These are phyloP conservation scores for Melipona bicolor DNA, from an alignment of 2,888 invertebrate genomes.

Conservation along the genomic window DNA sequence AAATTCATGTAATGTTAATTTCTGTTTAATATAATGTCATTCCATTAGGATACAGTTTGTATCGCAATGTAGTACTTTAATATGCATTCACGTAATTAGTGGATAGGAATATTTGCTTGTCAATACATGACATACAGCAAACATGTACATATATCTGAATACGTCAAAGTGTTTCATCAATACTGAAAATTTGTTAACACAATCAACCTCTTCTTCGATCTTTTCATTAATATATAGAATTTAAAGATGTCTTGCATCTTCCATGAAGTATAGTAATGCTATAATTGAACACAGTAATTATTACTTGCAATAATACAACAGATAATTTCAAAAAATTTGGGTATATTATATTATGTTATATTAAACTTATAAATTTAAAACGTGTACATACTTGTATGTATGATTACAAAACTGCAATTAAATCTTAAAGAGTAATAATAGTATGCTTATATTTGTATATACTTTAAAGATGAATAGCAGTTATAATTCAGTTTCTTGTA, in stretches of 20 bases:
- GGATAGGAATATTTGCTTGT: conserved; percentile 39
- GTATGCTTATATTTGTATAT: too few species aligned
- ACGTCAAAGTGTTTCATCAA: conserved; percentile 27
- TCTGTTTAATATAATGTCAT: conserved; percentile 28
- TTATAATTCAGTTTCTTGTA: too few species aligned
- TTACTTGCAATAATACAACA: too few species aligned
- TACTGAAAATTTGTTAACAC: conserved; percentile 41
- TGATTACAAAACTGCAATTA: too few species aligned
- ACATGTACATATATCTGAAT: conserved; percentile 38
- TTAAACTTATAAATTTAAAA: too few species aligned
- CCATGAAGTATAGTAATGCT: background rate
- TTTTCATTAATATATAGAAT: background rate
- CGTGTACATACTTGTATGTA: too few species aligned
- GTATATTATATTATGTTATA: too few species aligned
- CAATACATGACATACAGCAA: conserved; percentile 35
- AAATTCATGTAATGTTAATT: conserved; percentile 8
- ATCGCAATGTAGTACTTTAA: conserved; percentile 31
- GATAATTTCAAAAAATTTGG: too few species aligned
- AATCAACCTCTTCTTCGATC: conserved; percentile 20
- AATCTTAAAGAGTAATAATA: too few species aligned
- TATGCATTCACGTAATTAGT: conserved; percentile 32
- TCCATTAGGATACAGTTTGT: conserved; percentile 28
- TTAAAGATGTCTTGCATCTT: background rate
- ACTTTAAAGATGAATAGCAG: too few species aligned
- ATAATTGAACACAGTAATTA: background rate